phyloP scores from a whole-genome alignment of 2,113 vertebrate species.

The Guaruba guarouba region DNA sequence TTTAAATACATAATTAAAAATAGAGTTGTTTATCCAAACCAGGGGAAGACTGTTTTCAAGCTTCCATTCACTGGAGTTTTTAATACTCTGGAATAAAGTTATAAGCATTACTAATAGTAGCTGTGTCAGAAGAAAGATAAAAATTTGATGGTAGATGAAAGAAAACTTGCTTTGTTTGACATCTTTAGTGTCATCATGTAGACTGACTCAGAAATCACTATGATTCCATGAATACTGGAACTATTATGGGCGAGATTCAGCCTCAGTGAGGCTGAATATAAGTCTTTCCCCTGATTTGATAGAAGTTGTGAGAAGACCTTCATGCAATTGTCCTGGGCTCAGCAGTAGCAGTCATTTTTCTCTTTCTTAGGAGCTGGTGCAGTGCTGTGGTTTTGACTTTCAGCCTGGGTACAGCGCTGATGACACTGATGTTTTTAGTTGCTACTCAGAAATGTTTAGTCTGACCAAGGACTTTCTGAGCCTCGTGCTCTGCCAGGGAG shows the following conservation, averaged over 20 bases:
- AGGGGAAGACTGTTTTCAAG: background rate
- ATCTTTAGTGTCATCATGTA: background rate
- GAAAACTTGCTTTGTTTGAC: background rate
- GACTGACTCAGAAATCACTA: background rate
- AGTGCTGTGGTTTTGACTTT: too few relatives aligned
- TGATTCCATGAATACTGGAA: background rate
- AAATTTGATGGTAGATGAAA: background rate
- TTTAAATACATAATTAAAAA: constrained; percentile 51
- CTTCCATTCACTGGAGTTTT: constrained; percentile 4
- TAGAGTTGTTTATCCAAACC: constrained; percentile 1
- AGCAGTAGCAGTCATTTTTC: too few relatives aligned
- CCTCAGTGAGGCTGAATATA: background rate
- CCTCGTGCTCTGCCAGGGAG: too few relatives aligned
- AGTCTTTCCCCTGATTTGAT: background rate
- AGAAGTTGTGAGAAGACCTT: background rate
- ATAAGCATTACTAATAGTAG: background rate
- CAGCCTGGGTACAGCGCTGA: too few relatives aligned
- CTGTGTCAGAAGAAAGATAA: background rate
- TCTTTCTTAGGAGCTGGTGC: too few relatives aligned
- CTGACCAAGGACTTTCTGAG: too few relatives aligned
- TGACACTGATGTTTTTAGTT: too few relatives aligned
- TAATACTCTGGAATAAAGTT: background rate
- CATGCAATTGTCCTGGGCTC: too few relatives aligned
- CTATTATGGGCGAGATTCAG: background rate
- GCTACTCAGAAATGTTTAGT: too few relatives aligned